Conservation (phyloP, 1,140 invertebrate genomes). For the Brachionus asplanchnoidis region DNA sequence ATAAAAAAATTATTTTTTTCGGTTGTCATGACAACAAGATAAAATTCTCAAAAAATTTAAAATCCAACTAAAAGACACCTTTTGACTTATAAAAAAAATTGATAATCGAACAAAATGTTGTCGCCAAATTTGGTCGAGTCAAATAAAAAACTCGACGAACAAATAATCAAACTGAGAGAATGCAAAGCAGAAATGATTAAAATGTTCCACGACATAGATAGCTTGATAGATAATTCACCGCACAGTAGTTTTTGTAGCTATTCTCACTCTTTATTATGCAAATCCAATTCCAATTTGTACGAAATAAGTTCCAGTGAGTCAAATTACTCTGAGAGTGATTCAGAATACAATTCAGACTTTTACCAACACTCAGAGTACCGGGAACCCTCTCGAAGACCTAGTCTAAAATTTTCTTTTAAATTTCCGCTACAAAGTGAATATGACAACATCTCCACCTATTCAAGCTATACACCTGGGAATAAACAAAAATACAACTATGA, state of each 20-base stretch:
- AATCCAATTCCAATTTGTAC: background rate
- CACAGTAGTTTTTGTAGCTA: background rate
- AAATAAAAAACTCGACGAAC: conserved; percentile 11
- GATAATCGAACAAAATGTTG: background rate
- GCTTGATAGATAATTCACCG: background rate
- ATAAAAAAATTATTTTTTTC: background rate
- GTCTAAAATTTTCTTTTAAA: background rate
- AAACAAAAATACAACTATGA: background rate
- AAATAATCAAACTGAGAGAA: conserved; percentile 6
- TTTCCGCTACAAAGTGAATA: background rate
- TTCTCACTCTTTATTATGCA: background rate
- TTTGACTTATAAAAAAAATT: background rate
- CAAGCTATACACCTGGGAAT: background rate
- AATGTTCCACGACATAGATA: conserved; percentile 3
- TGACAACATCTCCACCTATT: background rate
- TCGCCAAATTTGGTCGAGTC: background rate
- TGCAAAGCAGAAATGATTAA: conserved; percentile 11
- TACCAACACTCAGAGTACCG: too few species aligned
- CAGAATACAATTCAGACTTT: background rate
- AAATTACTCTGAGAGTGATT: background rate
- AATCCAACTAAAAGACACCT: background rate
- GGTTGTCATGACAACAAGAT: background rate
- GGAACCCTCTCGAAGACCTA: background rate
- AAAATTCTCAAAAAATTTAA: background rate
- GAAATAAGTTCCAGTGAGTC: background rate